Conservation (phyloP, 1,140 invertebrate genomes). For the Trypoxylus dichotomus region DNA sequence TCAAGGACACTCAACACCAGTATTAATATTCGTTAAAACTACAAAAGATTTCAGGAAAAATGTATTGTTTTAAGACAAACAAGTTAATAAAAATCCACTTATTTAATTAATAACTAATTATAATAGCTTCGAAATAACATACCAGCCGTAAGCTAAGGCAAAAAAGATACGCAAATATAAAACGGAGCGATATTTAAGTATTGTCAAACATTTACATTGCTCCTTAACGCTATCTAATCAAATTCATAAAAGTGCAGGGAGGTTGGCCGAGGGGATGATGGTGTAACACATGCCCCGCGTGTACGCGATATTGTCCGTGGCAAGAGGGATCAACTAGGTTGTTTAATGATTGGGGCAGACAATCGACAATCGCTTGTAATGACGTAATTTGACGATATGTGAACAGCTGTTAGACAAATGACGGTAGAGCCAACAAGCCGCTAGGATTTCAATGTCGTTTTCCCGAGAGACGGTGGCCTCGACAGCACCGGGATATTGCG, state of each 20-base stretch:
- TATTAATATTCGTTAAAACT: too few relatives aligned
- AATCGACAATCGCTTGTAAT: slow-evolving; percentile 46
- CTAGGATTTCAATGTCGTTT: slow-evolving; percentile 48
- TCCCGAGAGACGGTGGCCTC: slow-evolving; percentile 58
- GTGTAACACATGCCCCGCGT: neutral
- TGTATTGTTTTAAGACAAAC: too few relatives aligned
- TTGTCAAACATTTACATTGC: slow-evolving; percentile 13
- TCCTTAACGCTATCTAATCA: slow-evolving; percentile 6
- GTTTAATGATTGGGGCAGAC: slow-evolving; percentile 43
- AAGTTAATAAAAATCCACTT: too few relatives aligned
- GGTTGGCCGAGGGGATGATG: neutral
- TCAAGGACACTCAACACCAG: too few relatives aligned
- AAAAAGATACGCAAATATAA: neutral
- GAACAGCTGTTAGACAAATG: slow-evolving; percentile 52
- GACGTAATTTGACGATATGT: slow-evolving; percentile 52
- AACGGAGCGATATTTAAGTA: slow-evolving; percentile 6
- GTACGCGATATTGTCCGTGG: neutral
- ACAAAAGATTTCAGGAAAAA: too few relatives aligned
- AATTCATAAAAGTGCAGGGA: slow-evolving; percentile 3
- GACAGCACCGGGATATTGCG: slow-evolving; percentile 4
- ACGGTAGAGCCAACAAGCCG: slow-evolving; percentile 55
- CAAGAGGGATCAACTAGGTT: slow-evolving; percentile 34
- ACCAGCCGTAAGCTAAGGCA: neutral
- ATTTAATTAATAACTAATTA: neutral
- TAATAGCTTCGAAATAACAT: neutral